A percentile compares a stretch with the other conserved stretches of the same genome.
These are phyloP conservation scores for Tetrax tetrax DNA, from an alignment of 2,113 vertebrate species.

Conservation along the genomic window DNA sequence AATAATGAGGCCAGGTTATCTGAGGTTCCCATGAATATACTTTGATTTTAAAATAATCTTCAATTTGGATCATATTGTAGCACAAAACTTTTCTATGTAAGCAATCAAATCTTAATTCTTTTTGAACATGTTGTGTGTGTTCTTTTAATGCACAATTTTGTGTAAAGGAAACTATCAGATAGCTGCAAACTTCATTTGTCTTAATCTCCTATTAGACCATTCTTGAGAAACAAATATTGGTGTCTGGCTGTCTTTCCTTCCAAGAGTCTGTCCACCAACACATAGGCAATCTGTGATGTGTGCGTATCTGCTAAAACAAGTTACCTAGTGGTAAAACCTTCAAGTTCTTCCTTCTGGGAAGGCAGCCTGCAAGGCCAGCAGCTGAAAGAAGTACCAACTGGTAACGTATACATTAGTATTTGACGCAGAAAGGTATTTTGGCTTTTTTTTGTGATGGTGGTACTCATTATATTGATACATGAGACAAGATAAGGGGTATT, in stretches of 20 bases:
- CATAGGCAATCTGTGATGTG: not conserved
- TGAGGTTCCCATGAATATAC: not conserved
- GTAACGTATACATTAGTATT: conserved; percentile 19
- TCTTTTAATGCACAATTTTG: not conserved
- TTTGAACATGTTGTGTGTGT: not conserved
- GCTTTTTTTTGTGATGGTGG: not conserved
- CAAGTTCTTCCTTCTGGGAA: conserved; percentile 58
- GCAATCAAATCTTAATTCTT: not conserved
- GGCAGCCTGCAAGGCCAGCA: conserved; percentile 44
- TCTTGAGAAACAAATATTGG: conserved; percentile 18
- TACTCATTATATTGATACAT: not conserved
- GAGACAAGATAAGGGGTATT: not conserved
- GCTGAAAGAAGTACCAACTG: conserved; percentile 33
- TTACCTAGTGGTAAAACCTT: conserved; percentile 48
- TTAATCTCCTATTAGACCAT: not conserved
- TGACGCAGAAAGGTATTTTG: not conserved
- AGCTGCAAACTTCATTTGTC: not conserved
- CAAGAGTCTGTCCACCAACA: conserved; percentile 16
- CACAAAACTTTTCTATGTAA: not conserved
- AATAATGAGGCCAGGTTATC: not conserved
- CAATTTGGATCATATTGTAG: not conserved
- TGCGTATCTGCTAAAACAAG: conserved; percentile 35
- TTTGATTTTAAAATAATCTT: not conserved
- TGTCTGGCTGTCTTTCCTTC: conserved; percentile 27
- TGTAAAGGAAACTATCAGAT: conserved; percentile 4